Base-by-base conservation (phyloP, 2,797 vertebrate species). In the Smutsia gigantea region DNA sequence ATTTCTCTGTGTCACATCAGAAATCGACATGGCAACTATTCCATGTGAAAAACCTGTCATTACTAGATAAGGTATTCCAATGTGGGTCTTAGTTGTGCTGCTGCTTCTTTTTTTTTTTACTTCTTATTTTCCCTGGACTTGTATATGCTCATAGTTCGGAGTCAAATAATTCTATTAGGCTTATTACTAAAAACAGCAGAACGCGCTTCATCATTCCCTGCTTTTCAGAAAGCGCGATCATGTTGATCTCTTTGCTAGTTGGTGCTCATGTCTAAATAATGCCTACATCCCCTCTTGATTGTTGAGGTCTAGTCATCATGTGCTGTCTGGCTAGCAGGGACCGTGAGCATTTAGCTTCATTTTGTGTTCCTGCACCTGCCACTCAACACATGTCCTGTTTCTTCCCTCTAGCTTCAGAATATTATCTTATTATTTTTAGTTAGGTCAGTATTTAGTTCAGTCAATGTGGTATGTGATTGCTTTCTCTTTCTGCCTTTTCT, bases 371-470 rank as follows among this genome's bases (percentile, higher is more conserved):
- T 82, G 31, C 5, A 5, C 34, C n/a, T 92, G 14, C 39, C 34
- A 31, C 21, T 85, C 51, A 61, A 14, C 42, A 25, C 55, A 42
- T 14, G 74, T 78, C 64, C 21, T 66, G 14, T 72, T 72, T n/a
- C 10, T 92, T 81, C 68, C 31, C 34, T 53, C 23, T 27, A 19
- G 81, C 29, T 37, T 93, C 23, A 18, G 72, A 81, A 69, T 75
- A 68, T 25, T 88, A 59, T 53, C 42, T 90, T 15, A 68, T 49
- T 27, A 66, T 84, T 77, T 59, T 86, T 61, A 64, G 29, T 53
- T 81, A 90, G 34, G 14, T 93, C n/a, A 96, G 1, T 87, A 75
- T 94, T 92, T 88, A 89, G 5, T 94, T 78, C 13, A 3, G 57
- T 53, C 37, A 64, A 49, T 17, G 51, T 74, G 69, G 8, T 69